A percentile compares a stretch with the other conserved stretches of the same genome.
These are phyloP conservation scores for Calliphora vomitoria DNA, from an alignment of 2,888 invertebrate species.

Conservation along the genomic window DNA sequence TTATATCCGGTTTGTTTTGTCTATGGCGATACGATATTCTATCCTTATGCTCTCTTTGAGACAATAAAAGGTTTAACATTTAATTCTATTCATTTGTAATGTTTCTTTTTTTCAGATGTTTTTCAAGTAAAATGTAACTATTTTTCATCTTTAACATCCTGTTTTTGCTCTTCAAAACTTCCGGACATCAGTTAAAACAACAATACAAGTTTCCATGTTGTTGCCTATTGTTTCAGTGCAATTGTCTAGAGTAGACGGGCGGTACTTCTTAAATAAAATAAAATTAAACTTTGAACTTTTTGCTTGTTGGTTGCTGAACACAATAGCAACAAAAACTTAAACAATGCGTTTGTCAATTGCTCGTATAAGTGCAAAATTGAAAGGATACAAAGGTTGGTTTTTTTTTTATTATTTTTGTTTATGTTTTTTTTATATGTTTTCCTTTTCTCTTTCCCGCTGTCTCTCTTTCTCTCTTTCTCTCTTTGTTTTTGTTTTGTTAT, in stretches of 20 bases:
- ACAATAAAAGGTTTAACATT: conserved; percentile 35
- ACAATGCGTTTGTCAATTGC: conserved; percentile 72
- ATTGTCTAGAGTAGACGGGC: background rate
- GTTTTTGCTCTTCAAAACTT: conserved; percentile 28
- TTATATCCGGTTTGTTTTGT: background rate
- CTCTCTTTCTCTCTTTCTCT: background rate
- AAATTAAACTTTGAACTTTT: conserved; percentile 50
- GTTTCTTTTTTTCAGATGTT: conserved; percentile 49
- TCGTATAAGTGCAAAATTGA: conserved; percentile 64
- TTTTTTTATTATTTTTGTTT: conserved; percentile 17
- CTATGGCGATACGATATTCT: background rate
- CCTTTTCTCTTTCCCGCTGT: background rate
- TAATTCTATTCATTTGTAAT: conserved; percentile 33
- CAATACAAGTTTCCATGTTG: conserved; percentile 38
- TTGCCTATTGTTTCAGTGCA: conserved; percentile 7
- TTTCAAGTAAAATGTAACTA: conserved; percentile 12
- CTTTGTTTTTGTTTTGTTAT: background rate
- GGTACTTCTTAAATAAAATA: conserved; percentile 24
- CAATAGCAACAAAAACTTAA: conserved; percentile 30
- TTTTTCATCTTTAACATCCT: conserved; percentile 45
- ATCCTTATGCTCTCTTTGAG: background rate
- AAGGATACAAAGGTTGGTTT: conserved; percentile 72
- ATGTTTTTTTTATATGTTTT: background rate
- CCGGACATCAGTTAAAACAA: conserved; percentile 29
- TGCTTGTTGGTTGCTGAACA: conserved; percentile 12